Evolutionary conservation across 2,797 vertebrate species (phyloP).

Genomic region (Urophycis tenuis): DNA sequence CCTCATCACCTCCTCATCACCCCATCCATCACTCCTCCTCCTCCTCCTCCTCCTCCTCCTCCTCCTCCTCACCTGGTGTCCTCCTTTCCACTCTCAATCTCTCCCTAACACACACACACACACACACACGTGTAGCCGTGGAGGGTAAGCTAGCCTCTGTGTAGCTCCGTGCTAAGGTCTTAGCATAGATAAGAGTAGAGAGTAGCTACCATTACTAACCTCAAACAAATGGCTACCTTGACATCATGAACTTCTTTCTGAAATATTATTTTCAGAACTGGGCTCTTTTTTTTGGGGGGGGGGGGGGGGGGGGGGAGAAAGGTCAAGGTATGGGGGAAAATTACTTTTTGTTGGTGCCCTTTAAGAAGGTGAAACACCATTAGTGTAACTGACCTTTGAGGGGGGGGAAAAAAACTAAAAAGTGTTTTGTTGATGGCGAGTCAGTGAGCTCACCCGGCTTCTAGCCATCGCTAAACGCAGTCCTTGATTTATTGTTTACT

Average conservation of each 20-base stretch:
- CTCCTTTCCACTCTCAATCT: constrained; percentile 56
- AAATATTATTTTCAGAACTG: neutral
- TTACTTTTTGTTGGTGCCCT: neutral
- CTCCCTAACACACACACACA: constrained; percentile 74
- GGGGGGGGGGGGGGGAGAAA: too few species aligned
- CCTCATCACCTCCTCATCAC: constrained; percentile 66
- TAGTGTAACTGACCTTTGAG: neutral
- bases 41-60: constrained; percentile 59
- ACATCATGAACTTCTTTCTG: neutral
- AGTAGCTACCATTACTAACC: constrained; percentile 25
- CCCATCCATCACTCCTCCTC: too few species aligned
- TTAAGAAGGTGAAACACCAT: neutral
- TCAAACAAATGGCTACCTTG: neutral
- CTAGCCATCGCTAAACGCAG: neutral
- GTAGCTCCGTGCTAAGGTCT: constrained; percentile 43
- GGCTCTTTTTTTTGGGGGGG: neutral
- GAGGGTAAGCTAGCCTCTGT: constrained; percentile 87
- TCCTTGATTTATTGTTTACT: neutral
- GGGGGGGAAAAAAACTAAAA: neutral
- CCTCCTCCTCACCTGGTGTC: constrained; percentile 26
- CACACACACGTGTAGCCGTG: constrained; percentile 79
- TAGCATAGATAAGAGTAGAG: constrained; percentile 31
- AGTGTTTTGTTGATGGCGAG: neutral
- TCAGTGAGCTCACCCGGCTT: neutral
- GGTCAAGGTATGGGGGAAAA: neutral